Base-by-base conservation (phyloP, 37 sponge, comb jelly and placozoan genomes). In the Corticium candelabrum region DNA sequence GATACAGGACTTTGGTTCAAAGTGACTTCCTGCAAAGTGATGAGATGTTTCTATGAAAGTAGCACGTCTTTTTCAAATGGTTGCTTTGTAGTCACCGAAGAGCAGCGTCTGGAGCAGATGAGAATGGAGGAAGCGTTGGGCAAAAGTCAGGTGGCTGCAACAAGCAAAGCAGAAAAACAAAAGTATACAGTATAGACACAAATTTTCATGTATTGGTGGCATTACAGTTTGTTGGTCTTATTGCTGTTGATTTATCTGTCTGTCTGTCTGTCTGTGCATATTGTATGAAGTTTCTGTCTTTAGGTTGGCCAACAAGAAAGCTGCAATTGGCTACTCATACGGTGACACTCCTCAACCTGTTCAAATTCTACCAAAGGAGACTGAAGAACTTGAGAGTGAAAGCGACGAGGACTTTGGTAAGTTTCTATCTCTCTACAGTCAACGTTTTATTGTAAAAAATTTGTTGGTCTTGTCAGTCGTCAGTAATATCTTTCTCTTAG, bases 301-400 rank as follows among this genome's bases (percentile, higher is more conserved):
- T 71, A 85, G 86, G 36, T 35, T 67, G 69, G 40, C 79, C 74
- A 38, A 38, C n/a, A 70, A 67, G 0, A 84, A 85, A 36, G 88
- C 81, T 39, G 88, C 90, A 36, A 90, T 93, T 35, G 86, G 80
- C 5, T 93, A 81, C 41, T 41, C 4, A 35, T 93, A 93, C 80
- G 85, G 74, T 3, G 78, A 77, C 1, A 37, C 3, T 0, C 15
- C 50, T n/a, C 69, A 0, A 11, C 3, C 72, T 5, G 11, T 3
- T 3, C 32, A 69, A 3, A 3, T 3, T 11, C 7, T n/a, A n/a
- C n/a, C n/a, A n/a, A n/a, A n/a, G n/a, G n/a, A n/a, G n/a, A n/a
- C n/a, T n/a, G n/a, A n/a, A 2, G 76, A 75, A 21, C 3, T 34
- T 3, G 41, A 40, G 2, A 75, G 76, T 31, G 76, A 75, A 2